Percentiles rank a stretch among this genome's conserved stretches.
These are phyloP conservation scores for Brachypalpus laphriformis DNA, from an alignment of 2,888 invertebrate species.

Conservation along the genomic window DNA sequence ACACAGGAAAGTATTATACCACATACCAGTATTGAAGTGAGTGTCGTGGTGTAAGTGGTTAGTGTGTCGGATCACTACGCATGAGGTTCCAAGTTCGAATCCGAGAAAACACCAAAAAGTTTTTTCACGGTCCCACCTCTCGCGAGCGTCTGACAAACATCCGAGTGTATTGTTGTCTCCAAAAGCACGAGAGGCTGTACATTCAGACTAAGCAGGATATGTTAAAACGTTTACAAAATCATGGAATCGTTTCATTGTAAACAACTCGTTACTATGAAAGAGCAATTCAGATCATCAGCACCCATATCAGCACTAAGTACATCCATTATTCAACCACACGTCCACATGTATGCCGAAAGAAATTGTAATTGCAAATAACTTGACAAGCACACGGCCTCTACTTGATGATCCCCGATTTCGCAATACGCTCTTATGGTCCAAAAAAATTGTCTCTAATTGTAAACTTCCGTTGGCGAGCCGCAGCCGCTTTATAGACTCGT, in stretches of 20 bases:
- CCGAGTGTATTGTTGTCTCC: no score
- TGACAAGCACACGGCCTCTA: neutral
- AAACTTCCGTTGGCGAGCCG: conserved; percentile 34
- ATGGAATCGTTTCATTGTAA: neutral
- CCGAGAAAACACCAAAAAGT: no score
- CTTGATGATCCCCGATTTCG: conserved; percentile 25
- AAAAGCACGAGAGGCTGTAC: no score
- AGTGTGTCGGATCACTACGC: no score
- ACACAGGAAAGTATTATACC: no score
- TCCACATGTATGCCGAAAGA: conserved; percentile 21
- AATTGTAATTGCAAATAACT: conserved; percentile 50
- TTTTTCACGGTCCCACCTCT: no score
- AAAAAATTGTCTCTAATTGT: conserved; percentile 48
- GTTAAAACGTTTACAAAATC: neutral
- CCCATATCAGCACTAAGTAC: neutral
- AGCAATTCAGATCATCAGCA: neutral
- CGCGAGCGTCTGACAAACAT: no score
- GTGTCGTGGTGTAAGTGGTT: no score
- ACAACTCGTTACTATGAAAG: neutral
- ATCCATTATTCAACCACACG: neutral
- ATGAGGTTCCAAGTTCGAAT: no score
- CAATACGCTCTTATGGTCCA: conserved; percentile 33
- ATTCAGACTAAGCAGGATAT: neutral
- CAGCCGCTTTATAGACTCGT: neutral
- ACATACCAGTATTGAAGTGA: no score